phyloP scores from a whole-genome alignment of 2,888 invertebrate species.

The Anaspis maculata region DNA sequence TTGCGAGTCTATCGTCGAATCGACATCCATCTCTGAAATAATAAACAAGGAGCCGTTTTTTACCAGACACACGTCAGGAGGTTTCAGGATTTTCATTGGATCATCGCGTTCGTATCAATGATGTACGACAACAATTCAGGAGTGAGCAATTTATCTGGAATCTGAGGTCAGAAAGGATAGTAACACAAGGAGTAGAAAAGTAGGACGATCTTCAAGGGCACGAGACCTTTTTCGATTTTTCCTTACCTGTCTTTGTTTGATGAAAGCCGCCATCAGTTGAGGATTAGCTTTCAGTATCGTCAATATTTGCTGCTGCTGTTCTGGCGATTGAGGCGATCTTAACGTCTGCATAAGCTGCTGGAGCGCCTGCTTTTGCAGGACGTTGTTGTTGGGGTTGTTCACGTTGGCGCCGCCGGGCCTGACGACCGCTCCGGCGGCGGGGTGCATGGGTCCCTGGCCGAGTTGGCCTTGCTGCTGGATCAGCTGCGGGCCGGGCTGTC shows the following conservation, averaged over 20 bases:
- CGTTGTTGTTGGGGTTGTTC: conserved; percentile 27
- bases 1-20: too few relatives aligned
- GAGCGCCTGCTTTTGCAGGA: conserved; percentile 56
- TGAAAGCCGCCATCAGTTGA: conserved; percentile 90
- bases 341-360: conserved; percentile 85
- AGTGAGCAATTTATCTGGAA: too few relatives aligned
- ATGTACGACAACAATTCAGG: too few relatives aligned
- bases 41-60: too few relatives aligned
- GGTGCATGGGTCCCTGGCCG: conserved; percentile 25
- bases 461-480: conserved; percentile 26
- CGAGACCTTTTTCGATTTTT: too few relatives aligned
- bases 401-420: conserved; percentile 33
- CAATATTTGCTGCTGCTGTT: conserved; percentile 85
- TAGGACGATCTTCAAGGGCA: too few relatives aligned
- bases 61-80: too few relatives aligned
- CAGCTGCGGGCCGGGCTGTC: conserved; percentile 44
- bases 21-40: too few relatives aligned
- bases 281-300: conserved; percentile 90
- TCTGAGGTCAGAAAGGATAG: too few relatives aligned
- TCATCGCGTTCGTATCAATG: too few relatives aligned
- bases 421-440: conserved; percentile 34
- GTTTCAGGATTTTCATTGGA: too few relatives aligned
- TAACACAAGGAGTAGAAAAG: too few relatives aligned
- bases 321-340: conserved; percentile 80
- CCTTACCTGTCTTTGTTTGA: conserved; percentile 80